Base-by-base conservation (phyloP, 1,140 invertebrate genomes). In the Saccostrea glomerata region DNA sequence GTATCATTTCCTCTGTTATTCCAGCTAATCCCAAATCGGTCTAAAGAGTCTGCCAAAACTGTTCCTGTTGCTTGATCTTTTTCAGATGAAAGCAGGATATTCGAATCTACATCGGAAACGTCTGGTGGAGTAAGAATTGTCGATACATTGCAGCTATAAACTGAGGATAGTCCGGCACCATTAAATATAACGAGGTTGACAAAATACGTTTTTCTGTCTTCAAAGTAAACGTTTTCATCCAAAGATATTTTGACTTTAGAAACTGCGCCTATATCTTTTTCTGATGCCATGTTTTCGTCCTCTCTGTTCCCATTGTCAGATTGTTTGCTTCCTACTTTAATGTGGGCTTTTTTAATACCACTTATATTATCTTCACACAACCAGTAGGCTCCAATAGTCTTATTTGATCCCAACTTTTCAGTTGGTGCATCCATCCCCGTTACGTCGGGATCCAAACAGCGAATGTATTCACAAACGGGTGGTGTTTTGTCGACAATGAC, bases 341-440 rank as follows among this genome's bases (percentile, higher is more conserved):
- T 20, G 55, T 5, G 20, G 20, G 36, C 13, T 84, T 84, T 23
- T 17, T 54, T 56, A 11, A 47, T 54, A 55, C 54, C 47, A 82
- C 86, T 84, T 7, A 87, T 84, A 70, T 89, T 85, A 36, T 90
- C 90, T 15, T 23, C 56, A 87, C 90, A 90, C 15, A 47, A 77
- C 91, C 91, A 91, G 54, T 89, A 88, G 5, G 87, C 91, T 11
- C 88, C 91, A 6, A 91, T 84, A 12, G 83, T 90, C 15, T 87
- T 87, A 40, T 89, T 90, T 20, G 89, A 87, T 23, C 91, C 91
- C 55, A 89, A 70, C n/a, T 86, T 89, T 9, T 87, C 47, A 23
- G 88, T 83, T 0, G 87, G 88, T 60, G 88, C 87, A 25, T 90
- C 89, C 83, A 85, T 84, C 11, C 82, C 82, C 6, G 86, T 87